phyloP scores from a whole-genome alignment of 2,888 invertebrate genomes.

The Amphipoea oculea region DNA sequence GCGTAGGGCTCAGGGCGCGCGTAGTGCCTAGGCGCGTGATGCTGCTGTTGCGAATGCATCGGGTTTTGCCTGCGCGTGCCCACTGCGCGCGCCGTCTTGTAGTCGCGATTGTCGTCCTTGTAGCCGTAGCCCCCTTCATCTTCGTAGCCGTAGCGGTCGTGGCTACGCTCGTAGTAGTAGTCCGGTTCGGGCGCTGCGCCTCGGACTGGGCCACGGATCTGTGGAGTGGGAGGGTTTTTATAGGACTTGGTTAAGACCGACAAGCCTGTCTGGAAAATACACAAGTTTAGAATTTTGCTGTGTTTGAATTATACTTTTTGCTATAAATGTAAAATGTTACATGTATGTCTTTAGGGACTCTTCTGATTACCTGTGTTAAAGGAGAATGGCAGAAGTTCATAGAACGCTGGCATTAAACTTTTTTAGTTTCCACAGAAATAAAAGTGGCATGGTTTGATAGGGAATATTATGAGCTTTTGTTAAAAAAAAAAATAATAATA shows the following conservation, averaged over 20 bases:
- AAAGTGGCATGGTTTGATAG: too few species aligned
- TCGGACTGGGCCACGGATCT: conserved; percentile 85
- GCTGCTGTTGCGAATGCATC: conserved; percentile 76
- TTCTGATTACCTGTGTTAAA: background rate
- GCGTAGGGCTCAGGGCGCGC: conserved; percentile 81
- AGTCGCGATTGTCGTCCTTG: conserved; percentile 81
- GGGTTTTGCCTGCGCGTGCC: conserved; percentile 82
- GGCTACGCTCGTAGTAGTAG: conserved; percentile 91
- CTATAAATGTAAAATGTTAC: background rate
- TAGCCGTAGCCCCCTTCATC: conserved; percentile 77
- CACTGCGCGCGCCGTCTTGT: conserved; percentile 84
- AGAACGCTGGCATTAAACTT: too few species aligned
- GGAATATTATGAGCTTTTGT: too few species aligned
- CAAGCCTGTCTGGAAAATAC: background rate
- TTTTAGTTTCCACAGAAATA: too few species aligned
- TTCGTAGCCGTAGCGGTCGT: conserved; percentile 83
- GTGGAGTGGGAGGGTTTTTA: conserved; percentile 3
- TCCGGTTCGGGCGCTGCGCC: conserved; percentile 92
- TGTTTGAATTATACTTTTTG: background rate
- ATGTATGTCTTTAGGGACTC: too few species aligned
- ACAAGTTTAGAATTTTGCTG: background rate
- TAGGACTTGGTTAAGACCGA: background rate
- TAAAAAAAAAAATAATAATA: too few species aligned
- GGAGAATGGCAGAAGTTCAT: too few species aligned
- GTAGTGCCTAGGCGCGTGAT: conserved; percentile 74